phyloP scores from a whole-genome alignment of 2,113 vertebrate genomes.

The Nothoprocta perdicaria region DNA sequence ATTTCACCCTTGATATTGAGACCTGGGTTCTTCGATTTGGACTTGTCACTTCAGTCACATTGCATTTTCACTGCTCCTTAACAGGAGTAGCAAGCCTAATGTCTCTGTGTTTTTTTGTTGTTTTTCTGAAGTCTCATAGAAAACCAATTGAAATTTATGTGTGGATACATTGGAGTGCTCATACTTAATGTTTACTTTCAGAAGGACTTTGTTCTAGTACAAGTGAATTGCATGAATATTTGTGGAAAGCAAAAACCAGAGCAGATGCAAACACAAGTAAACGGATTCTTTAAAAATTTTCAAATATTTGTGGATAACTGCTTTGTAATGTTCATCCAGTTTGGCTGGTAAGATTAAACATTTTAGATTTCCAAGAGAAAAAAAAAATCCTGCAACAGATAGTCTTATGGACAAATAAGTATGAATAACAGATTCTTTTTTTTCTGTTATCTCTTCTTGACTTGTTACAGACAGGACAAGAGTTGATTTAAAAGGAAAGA shows the following conservation, averaged over 20 bases:
- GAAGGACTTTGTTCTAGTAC: not conserved
- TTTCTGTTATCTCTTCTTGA: not conserved
- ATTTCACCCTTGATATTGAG: not conserved
- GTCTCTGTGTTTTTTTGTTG: not conserved
- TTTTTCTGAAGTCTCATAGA: not conserved
- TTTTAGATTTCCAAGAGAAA: not conserved
- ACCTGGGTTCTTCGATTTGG: not conserved
- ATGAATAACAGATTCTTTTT: not conserved
- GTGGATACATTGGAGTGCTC: not conserved
- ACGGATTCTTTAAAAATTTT: not conserved
- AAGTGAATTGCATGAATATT: not conserved
- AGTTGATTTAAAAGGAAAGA: not conserved
- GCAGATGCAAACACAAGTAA: not conserved
- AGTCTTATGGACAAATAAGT: not conserved
- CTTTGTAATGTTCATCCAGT: not conserved
- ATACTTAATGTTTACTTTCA: not conserved
- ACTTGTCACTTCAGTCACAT: not conserved
- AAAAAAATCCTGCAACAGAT: not conserved
- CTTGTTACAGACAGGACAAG: not conserved
- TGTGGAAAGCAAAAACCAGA: constrained; percentile 34
- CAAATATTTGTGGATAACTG: not conserved
- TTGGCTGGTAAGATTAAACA: not conserved
- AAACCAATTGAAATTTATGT: not conserved
- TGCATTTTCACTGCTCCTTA: not conserved
- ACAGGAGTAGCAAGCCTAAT: not conserved